Evolutionary conservation across 2,888 invertebrate genomes (phyloP).

Genomic region (Callinectes sapidus): DNA sequence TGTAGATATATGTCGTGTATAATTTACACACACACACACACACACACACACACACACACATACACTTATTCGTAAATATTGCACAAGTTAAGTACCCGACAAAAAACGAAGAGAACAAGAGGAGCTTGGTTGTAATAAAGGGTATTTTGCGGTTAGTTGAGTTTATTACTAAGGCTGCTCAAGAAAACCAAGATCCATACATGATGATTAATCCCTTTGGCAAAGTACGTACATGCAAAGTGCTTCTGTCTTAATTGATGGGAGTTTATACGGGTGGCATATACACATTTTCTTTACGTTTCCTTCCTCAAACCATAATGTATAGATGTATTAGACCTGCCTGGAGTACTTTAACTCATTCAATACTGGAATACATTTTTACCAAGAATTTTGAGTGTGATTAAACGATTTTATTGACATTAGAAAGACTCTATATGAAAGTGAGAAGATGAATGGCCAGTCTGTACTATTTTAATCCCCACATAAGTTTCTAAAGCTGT

Average conservation of each 20-base stretch:
- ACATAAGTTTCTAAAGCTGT: too few species aligned
- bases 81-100: not conserved
- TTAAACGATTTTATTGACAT: too few species aligned
- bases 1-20: not conserved
- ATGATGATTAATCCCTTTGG: not conserved
- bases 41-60: conserved; percentile 17
- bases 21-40: not conserved
- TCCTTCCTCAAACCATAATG: not conserved
- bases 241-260: not conserved
- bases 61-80: not conserved
- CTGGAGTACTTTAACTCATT: not conserved
- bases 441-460: too few species aligned
- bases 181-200: not conserved
- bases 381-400: too few species aligned
- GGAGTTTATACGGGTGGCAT: not conserved
- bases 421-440: too few species aligned
- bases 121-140: not conserved
- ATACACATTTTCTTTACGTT: not conserved
- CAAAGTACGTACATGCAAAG: not conserved
- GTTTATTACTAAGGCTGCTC: not conserved
- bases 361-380: too few species aligned
- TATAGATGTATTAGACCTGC: not conserved
- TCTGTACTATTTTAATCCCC: too few species aligned
- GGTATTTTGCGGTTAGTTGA: not conserved
- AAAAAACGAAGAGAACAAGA: not conserved